Conservation (phyloP, 1,140 invertebrate genomes). For the Achatina immaculata region DNA sequence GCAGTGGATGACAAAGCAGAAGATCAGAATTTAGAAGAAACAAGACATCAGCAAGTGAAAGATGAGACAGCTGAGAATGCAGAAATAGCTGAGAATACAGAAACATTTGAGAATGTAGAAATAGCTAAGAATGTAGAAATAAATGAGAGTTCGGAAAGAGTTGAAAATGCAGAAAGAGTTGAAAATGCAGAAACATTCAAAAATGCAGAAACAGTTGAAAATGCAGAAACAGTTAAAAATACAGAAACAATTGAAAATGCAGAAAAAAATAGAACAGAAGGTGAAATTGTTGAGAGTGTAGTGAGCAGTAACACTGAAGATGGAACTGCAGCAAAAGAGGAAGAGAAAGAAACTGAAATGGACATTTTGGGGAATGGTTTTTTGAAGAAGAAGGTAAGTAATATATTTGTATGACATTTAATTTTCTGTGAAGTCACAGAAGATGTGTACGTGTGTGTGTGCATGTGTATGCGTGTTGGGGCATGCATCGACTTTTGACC, state of each 20-base stretch:
- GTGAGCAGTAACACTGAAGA: neutral
- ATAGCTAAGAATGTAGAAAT: neutral
- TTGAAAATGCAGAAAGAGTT: neutral
- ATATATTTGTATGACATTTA: neutral
- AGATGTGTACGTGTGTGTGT: too few species aligned
- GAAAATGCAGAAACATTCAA: too few species aligned
- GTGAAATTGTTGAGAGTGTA: neutral
- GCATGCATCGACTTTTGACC: too few species aligned
- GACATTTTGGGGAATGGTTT: conserved; percentile 37
- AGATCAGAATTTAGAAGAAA: neutral
- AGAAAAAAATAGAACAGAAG: neutral
- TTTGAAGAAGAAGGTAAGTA: conserved; percentile 28
- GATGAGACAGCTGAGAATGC: neutral
- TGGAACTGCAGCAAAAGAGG: neutral
- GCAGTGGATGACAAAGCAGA: neutral
- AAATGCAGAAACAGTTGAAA: neutral
- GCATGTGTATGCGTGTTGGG: too few species aligned
- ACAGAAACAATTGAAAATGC: neutral
- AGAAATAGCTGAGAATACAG: neutral
- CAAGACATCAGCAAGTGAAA: neutral
- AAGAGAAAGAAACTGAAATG: neutral
- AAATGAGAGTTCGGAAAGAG: neutral
- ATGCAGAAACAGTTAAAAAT: neutral
- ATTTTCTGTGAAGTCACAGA: neutral
- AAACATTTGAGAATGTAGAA: neutral